phyloP scores from a whole-genome alignment of 2,113 vertebrate genomes.

The Centropus bengalensis region DNA sequence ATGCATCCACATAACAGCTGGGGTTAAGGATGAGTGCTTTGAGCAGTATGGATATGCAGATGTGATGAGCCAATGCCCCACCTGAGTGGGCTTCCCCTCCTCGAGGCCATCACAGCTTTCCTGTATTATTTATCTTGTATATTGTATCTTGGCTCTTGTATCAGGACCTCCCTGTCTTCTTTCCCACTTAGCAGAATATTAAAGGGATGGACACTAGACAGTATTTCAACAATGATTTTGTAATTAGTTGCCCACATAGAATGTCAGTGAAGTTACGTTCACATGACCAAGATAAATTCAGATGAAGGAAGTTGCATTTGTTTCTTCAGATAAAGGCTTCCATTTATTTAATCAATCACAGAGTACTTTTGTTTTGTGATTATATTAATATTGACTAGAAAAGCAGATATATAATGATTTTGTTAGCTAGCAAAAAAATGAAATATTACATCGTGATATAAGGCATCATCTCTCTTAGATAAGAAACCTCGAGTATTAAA shows the following conservation, averaged over 20 bases:
- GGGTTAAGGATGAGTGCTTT: background rate
- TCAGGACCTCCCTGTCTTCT: background rate
- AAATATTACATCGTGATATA: background rate
- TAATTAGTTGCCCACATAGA: background rate
- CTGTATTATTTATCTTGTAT: accelerated
- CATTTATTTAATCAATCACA: background rate
- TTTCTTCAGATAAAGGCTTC: background rate
- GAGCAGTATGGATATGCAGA: background rate
- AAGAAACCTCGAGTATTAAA: background rate
- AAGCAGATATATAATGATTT: background rate
- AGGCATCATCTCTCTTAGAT: background rate
- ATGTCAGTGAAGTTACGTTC: background rate
- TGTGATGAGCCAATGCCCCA: background rate
- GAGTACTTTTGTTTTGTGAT: background rate
- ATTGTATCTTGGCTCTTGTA: no score
- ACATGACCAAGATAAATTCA: no score
- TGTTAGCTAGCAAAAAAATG: background rate
- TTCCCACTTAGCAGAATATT: background rate
- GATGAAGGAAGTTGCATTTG: background rate
- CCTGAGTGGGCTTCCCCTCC: background rate
- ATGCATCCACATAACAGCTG: background rate
- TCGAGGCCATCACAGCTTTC: background rate
- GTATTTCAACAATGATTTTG: background rate
- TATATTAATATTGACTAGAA: background rate
- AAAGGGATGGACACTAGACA: background rate